Percentiles rank a stretch among this genome's conserved stretches.
phyloP scores from a whole-genome alignment of 2,797 vertebrate genomes.

The Chelon labrosus region DNA sequence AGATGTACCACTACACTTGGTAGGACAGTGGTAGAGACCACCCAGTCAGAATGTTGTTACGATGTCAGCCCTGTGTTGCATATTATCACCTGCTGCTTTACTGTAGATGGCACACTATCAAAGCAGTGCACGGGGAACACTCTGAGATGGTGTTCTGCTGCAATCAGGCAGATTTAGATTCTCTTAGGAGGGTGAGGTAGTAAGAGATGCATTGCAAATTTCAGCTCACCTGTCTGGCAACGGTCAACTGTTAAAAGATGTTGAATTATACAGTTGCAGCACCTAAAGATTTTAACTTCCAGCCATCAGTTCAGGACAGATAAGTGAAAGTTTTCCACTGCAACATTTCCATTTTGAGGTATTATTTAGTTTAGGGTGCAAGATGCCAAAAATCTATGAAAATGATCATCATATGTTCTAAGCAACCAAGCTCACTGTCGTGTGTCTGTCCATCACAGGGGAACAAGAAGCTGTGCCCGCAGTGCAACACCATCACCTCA shows the following conservation, averaged over 20 bases:
- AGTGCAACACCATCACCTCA: slow-evolving; percentile 99
- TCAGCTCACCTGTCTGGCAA: background rate
- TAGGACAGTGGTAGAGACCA: slow-evolving; percentile 68
- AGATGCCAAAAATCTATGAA: background rate
- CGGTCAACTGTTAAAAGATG: background rate
- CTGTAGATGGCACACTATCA: slow-evolving; percentile 73
- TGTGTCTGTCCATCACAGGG: slow-evolving; percentile 85
- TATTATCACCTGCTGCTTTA: slow-evolving; percentile 76
- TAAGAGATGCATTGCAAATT: background rate
- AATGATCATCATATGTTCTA: no score
- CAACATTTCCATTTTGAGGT: background rate
- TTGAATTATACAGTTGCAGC: no score
- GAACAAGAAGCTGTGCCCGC: slow-evolving; percentile 99
- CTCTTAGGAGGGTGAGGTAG: background rate
- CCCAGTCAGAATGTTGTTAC: slow-evolving; percentile 62
- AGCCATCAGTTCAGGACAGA: background rate
- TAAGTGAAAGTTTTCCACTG: no score
- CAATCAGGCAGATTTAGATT: slow-evolving; percentile 2
- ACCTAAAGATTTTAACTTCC: no score
- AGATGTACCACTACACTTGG: slow-evolving; percentile 10
- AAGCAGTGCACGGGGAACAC: slow-evolving; percentile 30
- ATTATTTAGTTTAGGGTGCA: no score
- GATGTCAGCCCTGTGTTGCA: slow-evolving; percentile 55
- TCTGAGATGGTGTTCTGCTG: background rate
- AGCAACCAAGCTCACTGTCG: slow-evolving; percentile 3